Percentiles rank a stretch among this genome's conserved stretches.
These are phyloP conservation scores for Prietella phreatophila DNA, from an alignment of 2,113 vertebrate species.

Conservation along the genomic window DNA sequence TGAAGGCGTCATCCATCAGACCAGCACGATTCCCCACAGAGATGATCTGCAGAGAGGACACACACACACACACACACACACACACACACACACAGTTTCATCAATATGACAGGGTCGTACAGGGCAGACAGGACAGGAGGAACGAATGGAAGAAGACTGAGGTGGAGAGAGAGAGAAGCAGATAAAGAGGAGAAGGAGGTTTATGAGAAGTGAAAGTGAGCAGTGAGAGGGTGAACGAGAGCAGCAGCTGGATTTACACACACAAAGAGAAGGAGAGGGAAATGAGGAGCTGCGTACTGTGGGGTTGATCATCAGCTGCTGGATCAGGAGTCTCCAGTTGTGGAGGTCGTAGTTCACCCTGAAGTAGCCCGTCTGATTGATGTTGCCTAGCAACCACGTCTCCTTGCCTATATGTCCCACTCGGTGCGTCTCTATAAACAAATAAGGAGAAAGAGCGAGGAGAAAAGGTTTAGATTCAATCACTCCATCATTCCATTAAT, in stretches of 20 bases:
- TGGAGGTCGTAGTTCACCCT: constrained; percentile 95
- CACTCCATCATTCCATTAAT: neutral
- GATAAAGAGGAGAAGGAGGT: neutral
- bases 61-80: constrained; percentile 39
- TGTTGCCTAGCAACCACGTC: constrained; percentile 91
- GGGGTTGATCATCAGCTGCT: constrained; percentile 85
- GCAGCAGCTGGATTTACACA: neutral
- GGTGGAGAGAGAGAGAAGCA: neutral
- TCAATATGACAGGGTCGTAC: constrained; percentile 40
- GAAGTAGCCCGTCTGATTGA: constrained; percentile 97
- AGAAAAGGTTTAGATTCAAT: neutral
- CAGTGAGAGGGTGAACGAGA: neutral
- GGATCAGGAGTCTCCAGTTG: constrained; percentile 92
- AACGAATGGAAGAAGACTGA: neutral
- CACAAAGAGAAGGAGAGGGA: neutral
- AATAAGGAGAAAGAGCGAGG: neutral
- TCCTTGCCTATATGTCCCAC: constrained; percentile 78
- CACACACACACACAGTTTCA: constrained; percentile 1
- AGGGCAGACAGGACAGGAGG: constrained; percentile 17
- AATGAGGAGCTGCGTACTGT: constrained; percentile 70
- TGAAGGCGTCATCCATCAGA: constrained; percentile 94
- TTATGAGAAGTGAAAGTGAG: neutral
- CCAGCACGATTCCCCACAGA: constrained; percentile 93
- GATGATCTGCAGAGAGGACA: constrained; percentile 77
- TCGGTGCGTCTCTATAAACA: constrained; percentile 80